Evolutionary conservation across 2,888 invertebrate species (phyloP), one percentile per base, ranked within the genome.

Genomic region (Hydropsyche betteni): DNA sequence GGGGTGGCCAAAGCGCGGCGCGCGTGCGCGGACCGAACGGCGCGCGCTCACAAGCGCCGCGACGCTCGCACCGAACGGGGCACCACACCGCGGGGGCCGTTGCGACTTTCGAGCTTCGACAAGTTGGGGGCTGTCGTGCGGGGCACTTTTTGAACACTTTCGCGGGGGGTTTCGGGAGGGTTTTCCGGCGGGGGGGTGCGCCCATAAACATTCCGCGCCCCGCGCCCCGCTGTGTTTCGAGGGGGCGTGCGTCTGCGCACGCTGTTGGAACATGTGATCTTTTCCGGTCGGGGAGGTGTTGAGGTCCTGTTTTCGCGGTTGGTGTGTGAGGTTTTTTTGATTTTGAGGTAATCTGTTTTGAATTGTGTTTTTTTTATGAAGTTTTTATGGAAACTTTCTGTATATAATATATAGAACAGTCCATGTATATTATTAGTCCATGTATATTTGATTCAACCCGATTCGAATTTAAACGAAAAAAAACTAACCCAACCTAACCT

Each of bases 41-140:
- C 84, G 85, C 84, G 84, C 84, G 84, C 84, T 64, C 83, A 72
- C 55, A 72, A 72, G 72, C 55, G 72, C 55, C 72, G 72, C 72
- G 55, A 72, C 72, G 33, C 58, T 58, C 72, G 50, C 51, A 50
- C 52, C 58, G 81, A 81, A 82, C 81, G 82, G 82, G 79, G 83
- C 81, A 85, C 85, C 87, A 86, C 85, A 85, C 84, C 85, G 84
- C 85, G 83, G 85, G 84, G 85, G 24, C 24, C 2, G 24, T 24
- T 24, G 24, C 24, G 24, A 24, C 24, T 24, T 24, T 24, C 24
- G 24, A 24, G 24, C 24, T 24, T 24, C 2, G 24, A 24, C 24
- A 24, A 24, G 24, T 24, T 24, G 24, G 24, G 24, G 2, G 24
- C 24, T 24, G 1, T 44, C 84, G 84, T 82, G 84, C 80, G 81